Evolutionary conservation across 2,888 invertebrate species (phyloP).

Genomic region (Aethes cnicana): DNA sequence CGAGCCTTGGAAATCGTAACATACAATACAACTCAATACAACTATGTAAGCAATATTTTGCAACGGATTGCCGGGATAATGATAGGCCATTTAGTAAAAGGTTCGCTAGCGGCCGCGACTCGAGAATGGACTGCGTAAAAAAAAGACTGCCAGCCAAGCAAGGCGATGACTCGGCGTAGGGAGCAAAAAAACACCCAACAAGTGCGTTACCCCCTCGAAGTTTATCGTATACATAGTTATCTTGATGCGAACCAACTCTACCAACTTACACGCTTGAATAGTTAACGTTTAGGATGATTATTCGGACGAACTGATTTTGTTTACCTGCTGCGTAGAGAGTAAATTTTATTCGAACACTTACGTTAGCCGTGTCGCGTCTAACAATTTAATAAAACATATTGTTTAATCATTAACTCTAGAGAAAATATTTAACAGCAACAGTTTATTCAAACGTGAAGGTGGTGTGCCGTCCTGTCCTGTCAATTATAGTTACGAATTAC

Average conservation of each 20-base stretch:
- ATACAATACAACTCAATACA: constrained; percentile 25
- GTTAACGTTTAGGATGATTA: constrained; percentile 23
- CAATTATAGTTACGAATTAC: too few relatives aligned
- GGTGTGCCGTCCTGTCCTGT: too few relatives aligned
- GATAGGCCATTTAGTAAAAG: constrained; percentile 59
- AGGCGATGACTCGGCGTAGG: constrained; percentile 72
- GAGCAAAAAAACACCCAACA: constrained; percentile 63
- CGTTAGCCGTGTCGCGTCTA: not conserved
- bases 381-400: too few relatives aligned
- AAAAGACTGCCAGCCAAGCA: constrained; percentile 54
- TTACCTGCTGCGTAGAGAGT: too few relatives aligned
- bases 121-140: constrained; percentile 63
- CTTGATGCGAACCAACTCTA: constrained; percentile 43
- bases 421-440: too few relatives aligned
- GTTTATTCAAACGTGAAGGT: too few relatives aligned
- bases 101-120: constrained; percentile 59
- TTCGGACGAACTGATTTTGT: constrained; percentile 19
- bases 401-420: too few relatives aligned
- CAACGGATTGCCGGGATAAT: constrained; percentile 33
- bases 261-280: constrained; percentile 27
- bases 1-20: constrained; percentile 32
- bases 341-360: constrained; percentile 8
- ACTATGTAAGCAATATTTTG: constrained; percentile 31
- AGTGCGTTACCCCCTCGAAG: constrained; percentile 81
- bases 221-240: constrained; percentile 63